These are phyloP conservation scores for Stictonetta naevosa DNA, from an alignment of 2,113 vertebrate species.

Conservation along the genomic window DNA sequence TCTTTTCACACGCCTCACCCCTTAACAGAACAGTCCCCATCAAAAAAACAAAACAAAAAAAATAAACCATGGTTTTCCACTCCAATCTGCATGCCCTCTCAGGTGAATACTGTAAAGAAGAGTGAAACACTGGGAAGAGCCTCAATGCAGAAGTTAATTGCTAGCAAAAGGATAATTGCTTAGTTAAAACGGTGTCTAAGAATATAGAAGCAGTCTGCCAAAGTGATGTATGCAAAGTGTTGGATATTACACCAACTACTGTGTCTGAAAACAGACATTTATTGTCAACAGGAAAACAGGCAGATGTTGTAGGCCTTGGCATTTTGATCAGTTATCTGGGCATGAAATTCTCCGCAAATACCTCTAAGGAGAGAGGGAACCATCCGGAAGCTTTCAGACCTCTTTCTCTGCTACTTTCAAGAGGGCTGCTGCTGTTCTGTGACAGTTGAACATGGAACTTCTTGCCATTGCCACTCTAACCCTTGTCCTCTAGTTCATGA, in stretches of 20 bases:
- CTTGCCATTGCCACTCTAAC: background rate
- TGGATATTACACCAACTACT: background rate
- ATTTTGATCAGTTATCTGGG: background rate
- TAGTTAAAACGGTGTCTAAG: background rate
- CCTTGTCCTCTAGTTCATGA: background rate
- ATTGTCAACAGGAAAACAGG: background rate
- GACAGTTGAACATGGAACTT: background rate
- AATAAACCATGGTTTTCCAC: constrained; percentile 59
- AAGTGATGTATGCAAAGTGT: background rate
- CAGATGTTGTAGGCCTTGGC: background rate
- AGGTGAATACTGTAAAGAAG: background rate
- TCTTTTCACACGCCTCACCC: constrained; percentile 91
- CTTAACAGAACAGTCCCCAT: constrained; percentile 75
- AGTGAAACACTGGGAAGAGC: background rate
- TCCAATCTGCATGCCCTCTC: background rate
- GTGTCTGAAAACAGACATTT: background rate
- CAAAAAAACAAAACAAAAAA: constrained; percentile 36
- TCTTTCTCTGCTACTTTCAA: background rate
- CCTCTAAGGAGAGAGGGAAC: background rate
- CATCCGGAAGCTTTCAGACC: background rate
- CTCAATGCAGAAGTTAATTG: background rate
- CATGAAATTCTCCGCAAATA: background rate
- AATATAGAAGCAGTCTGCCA: background rate
- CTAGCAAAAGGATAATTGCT: background rate
- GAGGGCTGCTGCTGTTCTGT: background rate